Percentiles rank a stretch among this genome's conserved stretches.
Conservation (phyloP, 2,797 vertebrate species). For the Poeciliopsis gracilis region DNA sequence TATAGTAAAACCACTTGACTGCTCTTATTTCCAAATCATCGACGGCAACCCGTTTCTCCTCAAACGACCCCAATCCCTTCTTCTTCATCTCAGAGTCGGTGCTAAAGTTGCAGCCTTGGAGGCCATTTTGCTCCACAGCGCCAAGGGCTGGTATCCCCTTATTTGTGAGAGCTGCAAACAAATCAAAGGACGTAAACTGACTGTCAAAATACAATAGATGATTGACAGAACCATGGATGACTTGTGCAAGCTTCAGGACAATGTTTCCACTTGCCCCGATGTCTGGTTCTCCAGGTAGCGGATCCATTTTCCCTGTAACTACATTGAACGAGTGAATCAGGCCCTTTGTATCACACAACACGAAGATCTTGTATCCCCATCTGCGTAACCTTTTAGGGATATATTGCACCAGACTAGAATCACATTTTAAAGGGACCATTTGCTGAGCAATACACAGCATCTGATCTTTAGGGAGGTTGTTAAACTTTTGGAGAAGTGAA, state of each 20-base stretch:
- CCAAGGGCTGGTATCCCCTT: constrained; percentile 25
- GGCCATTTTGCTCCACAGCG: constrained; percentile 4
- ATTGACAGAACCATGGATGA: not conserved
- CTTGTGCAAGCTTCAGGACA: constrained; percentile 7
- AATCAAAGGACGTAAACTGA: constrained; percentile 5
- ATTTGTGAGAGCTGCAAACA: constrained; percentile 15
- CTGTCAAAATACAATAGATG: constrained; percentile 5
- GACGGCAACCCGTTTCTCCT: constrained; percentile 12
- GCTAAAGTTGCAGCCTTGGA: constrained; percentile 21
- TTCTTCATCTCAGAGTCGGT: constrained; percentile 11
- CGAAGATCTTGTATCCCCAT: constrained; percentile 14
- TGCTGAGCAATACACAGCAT: constrained; percentile 3
- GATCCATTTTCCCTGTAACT: not conserved
- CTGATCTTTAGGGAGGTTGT: constrained; percentile 1
- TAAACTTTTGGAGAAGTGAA: constrained; percentile 4
- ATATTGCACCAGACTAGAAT: not conserved
- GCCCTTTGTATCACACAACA: constrained; percentile 8
- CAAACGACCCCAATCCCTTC: constrained; percentile 22
- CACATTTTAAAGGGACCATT: not conserved
- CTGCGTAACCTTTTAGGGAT: not conserved
- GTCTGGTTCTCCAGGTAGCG: constrained; percentile 1
- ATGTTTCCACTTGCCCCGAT: not conserved
- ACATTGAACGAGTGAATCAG: constrained; percentile 13
- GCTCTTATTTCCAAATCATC: constrained; percentile 10
- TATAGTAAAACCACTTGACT: constrained; percentile 35